A percentile compares a stretch with the other conserved stretches of the same genome.
phyloP scores from a whole-genome alignment of 2,113 vertebrate genomes.

The Ailuropoda melanoleuca region DNA sequence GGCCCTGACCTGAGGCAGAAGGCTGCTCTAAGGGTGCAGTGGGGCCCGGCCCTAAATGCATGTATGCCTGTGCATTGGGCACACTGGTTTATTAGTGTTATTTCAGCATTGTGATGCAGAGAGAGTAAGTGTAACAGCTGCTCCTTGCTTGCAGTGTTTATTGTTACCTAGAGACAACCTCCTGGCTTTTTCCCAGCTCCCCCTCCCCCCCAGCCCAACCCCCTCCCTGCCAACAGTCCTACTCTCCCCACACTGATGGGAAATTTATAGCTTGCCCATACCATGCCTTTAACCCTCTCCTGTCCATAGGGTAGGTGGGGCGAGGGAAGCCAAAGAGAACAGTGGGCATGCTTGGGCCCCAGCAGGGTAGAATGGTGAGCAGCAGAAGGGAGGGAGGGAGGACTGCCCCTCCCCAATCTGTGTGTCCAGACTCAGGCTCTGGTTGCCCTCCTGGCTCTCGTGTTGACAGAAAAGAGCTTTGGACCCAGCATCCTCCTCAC shows the following conservation, averaged over 20 bases:
- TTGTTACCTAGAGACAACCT: slow-evolving; percentile 91
- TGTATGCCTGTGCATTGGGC: slow-evolving; percentile 64
- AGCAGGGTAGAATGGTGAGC: not conserved
- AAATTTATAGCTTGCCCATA: slow-evolving; percentile 86
- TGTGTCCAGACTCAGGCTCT: not conserved
- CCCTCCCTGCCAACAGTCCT: slow-evolving; percentile 76
- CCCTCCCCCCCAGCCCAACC: slow-evolving; percentile 68
- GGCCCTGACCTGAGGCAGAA: slow-evolving; percentile 11
- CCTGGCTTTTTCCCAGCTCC: slow-evolving; percentile 87
- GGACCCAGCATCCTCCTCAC: not conserved
- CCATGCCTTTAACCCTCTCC: slow-evolving; percentile 83
- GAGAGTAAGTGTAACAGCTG: slow-evolving; percentile 89
- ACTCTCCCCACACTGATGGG: slow-evolving; percentile 80
- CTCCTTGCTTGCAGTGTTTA: slow-evolving; percentile 88
- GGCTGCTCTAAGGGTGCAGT: not conserved
- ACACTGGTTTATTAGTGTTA: slow-evolving; percentile 85
- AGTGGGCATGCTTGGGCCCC: not conserved
- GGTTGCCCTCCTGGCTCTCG: not conserved
- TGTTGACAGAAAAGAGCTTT: slow-evolving; percentile 46
- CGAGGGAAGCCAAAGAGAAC: slow-evolving; percentile 35
- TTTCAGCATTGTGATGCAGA: slow-evolving; percentile 89
- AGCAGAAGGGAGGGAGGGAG: not conserved
- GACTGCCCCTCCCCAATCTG: not conserved
- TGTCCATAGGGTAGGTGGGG: slow-evolving; percentile 51
- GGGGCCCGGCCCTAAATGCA: not conserved